Percentiles rank a stretch among this genome's conserved stretches.
Conservation (phyloP, 2,797 vertebrate genomes). For the Centroberyx gerrardi region DNA sequence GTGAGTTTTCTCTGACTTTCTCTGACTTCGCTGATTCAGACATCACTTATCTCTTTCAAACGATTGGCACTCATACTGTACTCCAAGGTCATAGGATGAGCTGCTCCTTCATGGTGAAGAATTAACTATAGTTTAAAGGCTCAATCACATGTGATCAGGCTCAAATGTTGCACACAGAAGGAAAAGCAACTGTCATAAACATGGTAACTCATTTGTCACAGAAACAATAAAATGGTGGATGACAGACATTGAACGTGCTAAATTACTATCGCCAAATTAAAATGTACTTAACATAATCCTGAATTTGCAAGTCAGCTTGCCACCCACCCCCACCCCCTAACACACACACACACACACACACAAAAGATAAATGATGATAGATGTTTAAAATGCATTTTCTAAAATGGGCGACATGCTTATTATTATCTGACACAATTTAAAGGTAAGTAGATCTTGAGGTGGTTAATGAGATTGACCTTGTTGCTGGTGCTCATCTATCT, state of each 20-base stretch:
- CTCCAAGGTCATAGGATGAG: slow-evolving; percentile 32
- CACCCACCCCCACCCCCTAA: too few relatives aligned
- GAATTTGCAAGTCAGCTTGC: background rate
- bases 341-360: too few relatives aligned
- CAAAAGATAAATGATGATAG: background rate
- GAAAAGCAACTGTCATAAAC: slow-evolving; percentile 67
- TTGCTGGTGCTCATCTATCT: background rate
- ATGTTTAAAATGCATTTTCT: too few relatives aligned
- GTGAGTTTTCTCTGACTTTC: background rate
- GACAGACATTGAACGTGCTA: slow-evolving; percentile 1
- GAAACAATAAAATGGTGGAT: slow-evolving; percentile 40
- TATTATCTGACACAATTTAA: too few relatives aligned
- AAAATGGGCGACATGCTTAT: too few relatives aligned
- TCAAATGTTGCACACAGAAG: slow-evolving; percentile 33
- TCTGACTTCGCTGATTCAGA: slow-evolving; percentile 39
- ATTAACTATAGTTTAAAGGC: slow-evolving; percentile 61
- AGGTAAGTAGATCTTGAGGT: too few relatives aligned
- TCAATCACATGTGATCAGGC: slow-evolving; percentile 72
- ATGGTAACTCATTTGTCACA: slow-evolving; percentile 72
- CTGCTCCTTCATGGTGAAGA: slow-evolving; percentile 48
- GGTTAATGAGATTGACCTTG: too few relatives aligned
- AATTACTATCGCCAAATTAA: background rate
- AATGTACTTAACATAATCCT: background rate
- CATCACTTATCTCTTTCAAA: slow-evolving; percentile 21
- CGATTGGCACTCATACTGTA: background rate